Evolutionary conservation across 2,888 invertebrate species (phyloP), one percentile per base, ranked within the genome.

Genomic region (Hyppa rectilinea): DNA sequence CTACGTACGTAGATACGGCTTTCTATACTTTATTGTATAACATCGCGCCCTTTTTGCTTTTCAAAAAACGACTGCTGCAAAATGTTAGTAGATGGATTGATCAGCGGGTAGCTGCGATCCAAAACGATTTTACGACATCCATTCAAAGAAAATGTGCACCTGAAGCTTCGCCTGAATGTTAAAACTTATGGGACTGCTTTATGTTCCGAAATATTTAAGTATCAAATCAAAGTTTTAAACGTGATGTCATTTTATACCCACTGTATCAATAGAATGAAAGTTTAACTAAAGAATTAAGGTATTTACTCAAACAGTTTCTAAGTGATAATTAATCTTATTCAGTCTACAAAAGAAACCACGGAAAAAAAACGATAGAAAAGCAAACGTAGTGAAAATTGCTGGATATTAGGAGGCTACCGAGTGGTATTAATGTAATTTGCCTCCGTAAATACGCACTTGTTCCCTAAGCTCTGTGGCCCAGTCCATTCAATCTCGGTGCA

Each of bases 401-500:
- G 45, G 40, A 36, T 61, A 52, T 78, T 79, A 53, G 10, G 20
- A 43, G 36, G 38, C 61, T 66, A 59, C 49, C 38, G 36, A 74
- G 49, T 49, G 52, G 61, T 40, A 49, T 64, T 78, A 69, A 73
- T 53, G 49, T 75, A 71, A 71, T 82, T 71, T 82, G 34, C 64
- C 34, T 59, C 49, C 36, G 47, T 71, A 69, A 67, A 75, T 68
- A 61, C 53, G 17, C 34, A 52, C 55, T 77, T 63, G 62, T 62
- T 59, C 40, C 12, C 52, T 45, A 65, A 79, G 68, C 75, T 45
- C 59, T 23, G 49, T 68, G 71, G 50, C 65, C 70, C 34, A 43
- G 68, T 70, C 70, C 47, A 78, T 82, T 82, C 75, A 78, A 66
- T 75, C 59, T 63, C 49, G 29, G 31, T 49, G 47, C 47, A 45